Conservation (phyloP, 1,140 invertebrate species). For the Drosophila grimshawi region DNA sequence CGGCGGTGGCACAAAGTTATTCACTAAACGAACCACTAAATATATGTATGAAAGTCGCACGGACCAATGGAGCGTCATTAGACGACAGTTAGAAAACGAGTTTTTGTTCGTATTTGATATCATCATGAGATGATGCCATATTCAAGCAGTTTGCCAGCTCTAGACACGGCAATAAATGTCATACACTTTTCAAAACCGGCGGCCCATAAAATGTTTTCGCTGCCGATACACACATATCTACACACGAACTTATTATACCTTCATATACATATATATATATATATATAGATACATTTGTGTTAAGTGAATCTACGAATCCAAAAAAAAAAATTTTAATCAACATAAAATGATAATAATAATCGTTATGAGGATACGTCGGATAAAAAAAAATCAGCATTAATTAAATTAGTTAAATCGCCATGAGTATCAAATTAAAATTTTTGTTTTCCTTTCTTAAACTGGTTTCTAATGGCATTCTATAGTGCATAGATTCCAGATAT, state of each 20-base stretch:
- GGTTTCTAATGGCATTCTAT: slow-evolving; percentile 31
- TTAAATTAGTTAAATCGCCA: slow-evolving; percentile 77
- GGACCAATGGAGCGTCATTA: slow-evolving; percentile 40
- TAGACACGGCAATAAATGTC: slow-evolving; percentile 35
- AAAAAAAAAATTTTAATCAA: slow-evolving; percentile 27
- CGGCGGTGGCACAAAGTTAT: slow-evolving; percentile 26
- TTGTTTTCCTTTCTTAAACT: slow-evolving; percentile 40
- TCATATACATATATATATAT: slow-evolving; percentile 28
- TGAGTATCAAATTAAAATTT: slow-evolving; percentile 72
- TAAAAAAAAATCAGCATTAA: slow-evolving; percentile 63
- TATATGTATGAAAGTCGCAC: slow-evolving; percentile 51
- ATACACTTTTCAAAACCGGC: slow-evolving; percentile 33
- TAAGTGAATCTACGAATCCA: slow-evolving; percentile 29
- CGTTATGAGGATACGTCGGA: slow-evolving; percentile 58
- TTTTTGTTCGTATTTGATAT: slow-evolving; percentile 32
- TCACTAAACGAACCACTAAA: slow-evolving; percentile 40
- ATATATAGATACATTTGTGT: slow-evolving; percentile 21
- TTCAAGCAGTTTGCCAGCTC: slow-evolving; percentile 28
- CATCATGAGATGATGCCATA: slow-evolving; percentile 48
- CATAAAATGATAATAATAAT: slow-evolving; percentile 66
- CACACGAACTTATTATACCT: neutral
- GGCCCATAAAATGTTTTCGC: slow-evolving; percentile 43
- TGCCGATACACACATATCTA: slow-evolving; percentile 26
- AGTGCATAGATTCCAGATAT: slow-evolving; percentile 17
- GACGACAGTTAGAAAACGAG: slow-evolving; percentile 52